These are phyloP conservation scores for Atlantisia rogersi DNA, from an alignment of 2,113 vertebrate genomes.

Conservation along the genomic window DNA sequence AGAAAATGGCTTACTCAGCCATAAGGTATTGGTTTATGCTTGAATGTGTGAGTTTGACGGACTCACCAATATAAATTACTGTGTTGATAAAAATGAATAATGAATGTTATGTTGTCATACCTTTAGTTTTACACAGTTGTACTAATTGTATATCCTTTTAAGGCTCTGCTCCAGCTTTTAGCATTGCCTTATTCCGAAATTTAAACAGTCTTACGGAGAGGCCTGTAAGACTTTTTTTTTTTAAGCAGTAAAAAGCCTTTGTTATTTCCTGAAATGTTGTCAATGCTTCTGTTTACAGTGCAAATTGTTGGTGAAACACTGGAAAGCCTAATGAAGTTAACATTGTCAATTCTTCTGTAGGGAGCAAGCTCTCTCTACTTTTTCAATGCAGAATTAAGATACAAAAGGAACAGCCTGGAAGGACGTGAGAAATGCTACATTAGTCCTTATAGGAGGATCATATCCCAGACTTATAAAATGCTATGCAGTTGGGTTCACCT, in stretches of 20 bases:
- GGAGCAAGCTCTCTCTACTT: not conserved
- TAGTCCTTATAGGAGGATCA: not conserved
- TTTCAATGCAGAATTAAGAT: not conserved
- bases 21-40: not conserved
- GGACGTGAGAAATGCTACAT: not conserved
- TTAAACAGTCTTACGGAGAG: not conserved
- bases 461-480: not conserved
- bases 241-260: not conserved
- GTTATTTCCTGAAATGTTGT: not conserved
- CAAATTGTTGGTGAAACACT: not conserved
- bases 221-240: not conserved
- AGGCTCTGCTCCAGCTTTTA: not conserved
- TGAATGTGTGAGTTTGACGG: not conserved
- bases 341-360: not conserved
- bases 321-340: not conserved
- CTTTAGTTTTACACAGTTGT: not conserved
- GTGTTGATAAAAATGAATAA: not conserved
- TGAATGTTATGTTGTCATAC: not conserved
- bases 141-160: not conserved
- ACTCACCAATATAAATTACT: not conserved
- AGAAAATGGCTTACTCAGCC: not conserved
- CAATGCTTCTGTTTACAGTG: not conserved
- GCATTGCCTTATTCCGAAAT: not conserved
- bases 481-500: not conserved
- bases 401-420: not conserved